Evolutionary conservation across 2,113 vertebrate species (phyloP).

Genomic region (Eptatretus burgeri): DNA sequence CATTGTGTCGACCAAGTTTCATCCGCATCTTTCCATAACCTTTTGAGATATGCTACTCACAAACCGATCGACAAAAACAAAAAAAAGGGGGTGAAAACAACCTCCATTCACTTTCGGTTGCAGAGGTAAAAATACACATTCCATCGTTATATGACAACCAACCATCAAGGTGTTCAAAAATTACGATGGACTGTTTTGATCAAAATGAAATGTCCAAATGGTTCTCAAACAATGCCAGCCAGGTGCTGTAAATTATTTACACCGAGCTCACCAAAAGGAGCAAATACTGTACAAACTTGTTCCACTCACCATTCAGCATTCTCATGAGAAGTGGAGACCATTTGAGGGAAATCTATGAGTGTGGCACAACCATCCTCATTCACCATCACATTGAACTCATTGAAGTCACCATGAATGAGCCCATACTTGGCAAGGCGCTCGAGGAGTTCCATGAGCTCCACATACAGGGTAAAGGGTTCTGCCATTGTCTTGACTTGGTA

Average conservation of each 20-base stretch:
- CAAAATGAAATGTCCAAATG: neutral
- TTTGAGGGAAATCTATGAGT: constrained; percentile 94
- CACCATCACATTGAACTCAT: constrained; percentile 84
- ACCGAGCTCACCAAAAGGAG: constrained; percentile 7
- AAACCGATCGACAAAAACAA: too few relatives aligned
- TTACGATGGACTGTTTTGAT: neutral
- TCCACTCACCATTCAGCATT: constrained; percentile 66
- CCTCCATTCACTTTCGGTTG: too few relatives aligned
- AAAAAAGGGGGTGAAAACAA: too few relatives aligned
- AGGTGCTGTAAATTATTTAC: neutral
- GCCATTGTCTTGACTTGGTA: constrained; percentile 48
- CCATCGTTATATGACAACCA: too few relatives aligned
- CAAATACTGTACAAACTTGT: constrained; percentile 7
- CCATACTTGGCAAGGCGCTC: constrained; percentile 70
- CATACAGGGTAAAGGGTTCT: constrained; percentile 48
- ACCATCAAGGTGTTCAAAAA: too few relatives aligned
- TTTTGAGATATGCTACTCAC: too few relatives aligned
- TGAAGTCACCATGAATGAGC: constrained; percentile 88
- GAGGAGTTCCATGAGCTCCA: constrained; percentile 74
- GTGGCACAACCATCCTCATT: constrained; percentile 51
- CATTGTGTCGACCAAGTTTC: too few relatives aligned
- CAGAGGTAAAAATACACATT: neutral
- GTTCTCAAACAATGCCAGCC: neutral
- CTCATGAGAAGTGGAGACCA: constrained; percentile 68
- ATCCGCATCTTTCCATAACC: too few relatives aligned